Base-by-base conservation (phyloP, 2,888 invertebrate genomes). In the Sphaerophoria rueppellii region DNA sequence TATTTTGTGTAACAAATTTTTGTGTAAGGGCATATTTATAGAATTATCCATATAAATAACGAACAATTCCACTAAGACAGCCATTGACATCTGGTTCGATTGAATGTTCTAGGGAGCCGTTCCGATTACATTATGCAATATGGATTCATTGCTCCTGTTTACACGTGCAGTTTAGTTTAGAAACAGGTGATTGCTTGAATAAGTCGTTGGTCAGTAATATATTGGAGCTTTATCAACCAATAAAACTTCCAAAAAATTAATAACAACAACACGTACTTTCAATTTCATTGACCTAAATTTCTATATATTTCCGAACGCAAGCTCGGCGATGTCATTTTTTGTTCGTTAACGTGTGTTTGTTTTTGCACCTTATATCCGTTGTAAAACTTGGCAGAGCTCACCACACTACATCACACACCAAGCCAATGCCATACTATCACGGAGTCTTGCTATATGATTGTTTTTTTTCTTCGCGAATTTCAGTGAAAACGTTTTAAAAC, bases 401-500 rank as follows among this genome's bases (percentile, higher is more conserved):
- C 54, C 37, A 67, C 52, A 65, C 32, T 35, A 63, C 6, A 6
- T 14, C 16, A 63, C 6, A 11, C 16, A 40, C 1, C 2, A 12
- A 40, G 4, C 4, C 40, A 11, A 9, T 60, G 40, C 24, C 12
- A 24, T 60, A 60, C 60, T 16, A 60, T 60, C 50, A 50, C 16
- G 43, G 40, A 58, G 6, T 16, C 7, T 37, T 16, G 24, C 24
- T 24, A 24, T 24, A 24, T 24, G 24, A n/a, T n/a, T n/a, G n/a
- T 37, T 40, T 57, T 57, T 58, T 70, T 72, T 57, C 11, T 61
- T 77, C n/a, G 40, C 46, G 54, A 61, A 60, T 55, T 67, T 58
- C 50, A 72, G 83, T 80, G 75, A 83, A 83, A 83, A 83, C 74
- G 70, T 77, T 70, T 35, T 11, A 63, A 69, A 85, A 85, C 72